Evolutionary conservation across 2,113 vertebrate genomes (phyloP).

Genomic region (Propithecus coquereli): DNA sequence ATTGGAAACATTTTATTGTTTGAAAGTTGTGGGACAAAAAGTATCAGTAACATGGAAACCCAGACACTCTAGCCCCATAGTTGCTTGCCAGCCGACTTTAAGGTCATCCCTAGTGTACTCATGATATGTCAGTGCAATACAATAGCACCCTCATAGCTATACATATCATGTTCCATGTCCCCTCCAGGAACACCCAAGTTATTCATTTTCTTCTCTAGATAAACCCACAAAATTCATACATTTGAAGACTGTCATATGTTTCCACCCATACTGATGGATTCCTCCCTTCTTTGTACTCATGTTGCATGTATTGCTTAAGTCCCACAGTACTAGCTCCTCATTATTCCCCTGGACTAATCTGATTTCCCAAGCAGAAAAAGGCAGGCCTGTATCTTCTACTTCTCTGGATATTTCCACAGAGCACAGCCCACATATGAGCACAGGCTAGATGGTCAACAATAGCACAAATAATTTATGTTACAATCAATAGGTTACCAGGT

Average conservation of each 20-base stretch:
- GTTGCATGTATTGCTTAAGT: background rate
- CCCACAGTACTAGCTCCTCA: background rate
- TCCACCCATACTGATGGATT: background rate
- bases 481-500: background rate
- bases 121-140: background rate
- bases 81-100: background rate
- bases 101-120: background rate
- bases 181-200: background rate
- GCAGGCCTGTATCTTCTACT: background rate
- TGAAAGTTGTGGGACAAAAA: background rate
- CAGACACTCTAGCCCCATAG: background rate
- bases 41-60: background rate
- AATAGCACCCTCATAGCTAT: background rate
- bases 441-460: background rate
- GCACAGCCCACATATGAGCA: background rate
- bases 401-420: background rate
- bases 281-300: background rate
- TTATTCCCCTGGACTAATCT: background rate
- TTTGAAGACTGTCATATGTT: background rate
- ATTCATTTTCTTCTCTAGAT: background rate
- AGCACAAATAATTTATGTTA: background rate
- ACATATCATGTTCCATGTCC: background rate
- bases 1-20: background rate
- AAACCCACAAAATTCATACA: background rate
- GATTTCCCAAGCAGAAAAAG: background rate